Percentiles rank a stretch among this genome's conserved stretches.
Conservation (phyloP, 2,113 vertebrate genomes). For the Cavia porcellus region DNA sequence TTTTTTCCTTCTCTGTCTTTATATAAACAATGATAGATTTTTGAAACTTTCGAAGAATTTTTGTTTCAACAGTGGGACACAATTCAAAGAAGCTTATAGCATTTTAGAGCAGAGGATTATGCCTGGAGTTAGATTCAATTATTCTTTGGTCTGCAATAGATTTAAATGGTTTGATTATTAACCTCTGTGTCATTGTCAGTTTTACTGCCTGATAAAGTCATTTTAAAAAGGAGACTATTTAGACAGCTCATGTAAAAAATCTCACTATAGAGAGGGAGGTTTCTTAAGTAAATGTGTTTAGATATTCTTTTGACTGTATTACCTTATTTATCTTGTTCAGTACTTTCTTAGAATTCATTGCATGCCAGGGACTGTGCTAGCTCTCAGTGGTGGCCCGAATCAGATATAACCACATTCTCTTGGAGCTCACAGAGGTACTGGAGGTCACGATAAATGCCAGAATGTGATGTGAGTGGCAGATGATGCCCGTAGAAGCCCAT, state of each 20-base stretch:
- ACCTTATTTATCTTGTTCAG: neutral
- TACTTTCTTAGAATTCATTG: neutral
- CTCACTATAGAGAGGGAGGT: neutral
- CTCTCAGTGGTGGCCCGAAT: neutral
- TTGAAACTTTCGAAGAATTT: slow-evolving; percentile 18
- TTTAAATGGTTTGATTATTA: slow-evolving; percentile 66
- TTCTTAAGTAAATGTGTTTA: neutral
- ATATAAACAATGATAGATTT: neutral
- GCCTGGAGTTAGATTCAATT: slow-evolving; percentile 39
- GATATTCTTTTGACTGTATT: neutral
- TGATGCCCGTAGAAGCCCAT: neutral
- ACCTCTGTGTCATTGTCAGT: slow-evolving; percentile 38
- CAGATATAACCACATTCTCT: neutral
- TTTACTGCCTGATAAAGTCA: slow-evolving; percentile 52
- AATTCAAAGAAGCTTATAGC: slow-evolving; percentile 63
- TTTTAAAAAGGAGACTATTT: neutral
- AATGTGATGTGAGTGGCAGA: too few relatives aligned
- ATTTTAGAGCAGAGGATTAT: slow-evolving; percentile 61
- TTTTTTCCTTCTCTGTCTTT: slow-evolving; percentile 13
- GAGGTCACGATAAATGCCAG: neutral
- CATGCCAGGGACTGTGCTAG: neutral
- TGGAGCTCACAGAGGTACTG: neutral
- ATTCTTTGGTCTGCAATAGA: slow-evolving; percentile 60
- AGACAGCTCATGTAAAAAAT: neutral
- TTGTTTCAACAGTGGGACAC: neutral